phyloP scores from a whole-genome alignment of 2,113 vertebrate genomes.

The Podarcis raffonei region DNA sequence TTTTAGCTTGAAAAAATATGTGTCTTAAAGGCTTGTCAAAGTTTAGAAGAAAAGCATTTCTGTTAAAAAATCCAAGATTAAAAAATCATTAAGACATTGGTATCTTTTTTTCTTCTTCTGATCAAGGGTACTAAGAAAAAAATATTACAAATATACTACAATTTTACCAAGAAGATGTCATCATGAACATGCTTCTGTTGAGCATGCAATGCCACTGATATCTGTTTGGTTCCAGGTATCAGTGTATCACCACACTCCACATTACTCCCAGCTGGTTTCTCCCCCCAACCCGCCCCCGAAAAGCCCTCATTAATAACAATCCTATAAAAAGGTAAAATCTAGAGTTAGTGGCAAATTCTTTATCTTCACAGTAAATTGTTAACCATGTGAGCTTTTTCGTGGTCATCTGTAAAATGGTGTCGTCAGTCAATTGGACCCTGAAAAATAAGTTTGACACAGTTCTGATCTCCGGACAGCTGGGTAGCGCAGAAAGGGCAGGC shows the following conservation, averaged over 20 bases:
- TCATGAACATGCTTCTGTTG: slow-evolving; percentile 60
- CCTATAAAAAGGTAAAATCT: slow-evolving; percentile 75
- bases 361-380: slow-evolving; percentile 84
- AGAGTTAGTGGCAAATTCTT: slow-evolving; percentile 77
- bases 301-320: slow-evolving; percentile 63
- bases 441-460: slow-evolving; percentile 95
- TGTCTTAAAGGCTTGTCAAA: slow-evolving; percentile 69
- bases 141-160: slow-evolving; percentile 70
- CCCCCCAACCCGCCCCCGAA: slow-evolving; percentile 7
- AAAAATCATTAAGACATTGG: slow-evolving; percentile 70
- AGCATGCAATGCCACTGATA: slow-evolving; percentile 68
- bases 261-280: background rate
- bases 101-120: slow-evolving; percentile 38
- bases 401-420: slow-evolving; percentile 52
- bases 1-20: slow-evolving; percentile 70
- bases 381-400: slow-evolving; percentile 57
- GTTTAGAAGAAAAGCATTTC: slow-evolving; percentile 66
- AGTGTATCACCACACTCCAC: slow-evolving; percentile 42
- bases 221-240: slow-evolving; percentile 57
- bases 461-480: slow-evolving; percentile 88
- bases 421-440: slow-evolving; percentile 98
- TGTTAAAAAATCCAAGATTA: slow-evolving; percentile 69
- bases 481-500: slow-evolving; percentile 96
- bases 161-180: slow-evolving; percentile 62
- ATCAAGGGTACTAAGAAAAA: slow-evolving; percentile 69